A percentile compares a stretch with the other conserved stretches of the same genome.
These are phyloP conservation scores for Staurois parvus DNA, from an alignment of 2,797 vertebrate genomes.

Conservation along the genomic window DNA sequence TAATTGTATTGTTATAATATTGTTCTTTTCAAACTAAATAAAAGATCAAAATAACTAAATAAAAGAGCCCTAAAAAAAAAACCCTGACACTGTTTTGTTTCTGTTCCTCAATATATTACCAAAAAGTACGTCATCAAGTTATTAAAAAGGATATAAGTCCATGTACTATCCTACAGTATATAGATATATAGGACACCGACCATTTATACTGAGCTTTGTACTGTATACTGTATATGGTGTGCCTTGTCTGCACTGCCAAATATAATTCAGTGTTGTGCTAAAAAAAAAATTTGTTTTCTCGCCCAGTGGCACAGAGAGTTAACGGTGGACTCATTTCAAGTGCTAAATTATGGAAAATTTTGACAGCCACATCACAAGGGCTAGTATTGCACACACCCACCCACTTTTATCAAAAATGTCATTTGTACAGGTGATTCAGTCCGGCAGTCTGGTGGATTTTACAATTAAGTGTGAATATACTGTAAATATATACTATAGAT, in stretches of 20 bases:
- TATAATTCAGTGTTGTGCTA: background rate
- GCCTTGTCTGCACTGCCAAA: background rate
- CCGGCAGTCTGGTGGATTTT: too few species aligned
- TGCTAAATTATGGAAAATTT: background rate
- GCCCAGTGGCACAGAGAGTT: background rate
- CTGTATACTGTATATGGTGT: too few species aligned
- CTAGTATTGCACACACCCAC: background rate
- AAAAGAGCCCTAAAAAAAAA: background rate
- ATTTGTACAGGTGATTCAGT: background rate
- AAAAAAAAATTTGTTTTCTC: background rate
- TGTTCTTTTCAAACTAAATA: background rate
- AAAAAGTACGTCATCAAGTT: background rate
- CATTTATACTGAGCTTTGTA: too few species aligned
- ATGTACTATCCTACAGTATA: background rate
- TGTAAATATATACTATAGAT: background rate
- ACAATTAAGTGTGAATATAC: too few species aligned
- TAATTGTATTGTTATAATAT: background rate
- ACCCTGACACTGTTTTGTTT: background rate
- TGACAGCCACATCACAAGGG: background rate
- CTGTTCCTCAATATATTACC: too few species aligned
- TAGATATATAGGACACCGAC: background rate
- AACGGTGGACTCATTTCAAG: background rate
- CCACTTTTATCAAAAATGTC: background rate
- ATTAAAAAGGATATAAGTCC: background rate
- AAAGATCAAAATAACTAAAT: background rate